These are phyloP conservation scores for Mus musculus DNA, from an alignment of 2,113 vertebrate genomes.

Conservation along the genomic window DNA sequence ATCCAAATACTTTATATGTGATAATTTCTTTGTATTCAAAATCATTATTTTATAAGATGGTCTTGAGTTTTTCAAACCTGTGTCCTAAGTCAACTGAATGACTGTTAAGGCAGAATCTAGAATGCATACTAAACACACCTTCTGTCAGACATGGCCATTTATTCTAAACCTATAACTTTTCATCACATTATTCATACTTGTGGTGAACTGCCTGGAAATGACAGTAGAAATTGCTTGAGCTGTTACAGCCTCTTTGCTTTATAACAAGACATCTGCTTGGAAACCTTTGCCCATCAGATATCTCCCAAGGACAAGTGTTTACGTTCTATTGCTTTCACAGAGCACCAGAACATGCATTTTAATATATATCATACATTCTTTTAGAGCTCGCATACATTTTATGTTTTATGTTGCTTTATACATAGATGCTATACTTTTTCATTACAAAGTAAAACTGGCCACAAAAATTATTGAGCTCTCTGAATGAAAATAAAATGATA, in stretches of 20 bases:
- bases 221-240: not conserved
- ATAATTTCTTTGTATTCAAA: conserved; percentile 24
- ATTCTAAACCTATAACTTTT: not conserved
- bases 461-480: not conserved
- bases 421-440: not conserved
- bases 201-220: not conserved
- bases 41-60: not conserved
- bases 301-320: not conserved
- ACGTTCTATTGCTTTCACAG: not conserved
- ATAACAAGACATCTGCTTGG: not conserved
- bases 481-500: not conserved
- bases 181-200: not conserved
- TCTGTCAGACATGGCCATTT: not conserved
- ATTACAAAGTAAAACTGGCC: conserved; percentile 9
- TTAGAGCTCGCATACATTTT: not conserved
- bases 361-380: not conserved
- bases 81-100: not conserved
- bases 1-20: not conserved
- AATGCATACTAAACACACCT: not conserved
- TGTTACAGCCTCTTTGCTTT: not conserved
- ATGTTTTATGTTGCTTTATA: no score
- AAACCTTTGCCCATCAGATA: not conserved
- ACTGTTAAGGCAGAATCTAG: not conserved
- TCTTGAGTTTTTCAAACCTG: not conserved
- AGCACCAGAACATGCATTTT: not conserved